Evolutionary conservation across 2,113 vertebrate genomes (phyloP).

Genomic region (Stictonetta naevosa): DNA sequence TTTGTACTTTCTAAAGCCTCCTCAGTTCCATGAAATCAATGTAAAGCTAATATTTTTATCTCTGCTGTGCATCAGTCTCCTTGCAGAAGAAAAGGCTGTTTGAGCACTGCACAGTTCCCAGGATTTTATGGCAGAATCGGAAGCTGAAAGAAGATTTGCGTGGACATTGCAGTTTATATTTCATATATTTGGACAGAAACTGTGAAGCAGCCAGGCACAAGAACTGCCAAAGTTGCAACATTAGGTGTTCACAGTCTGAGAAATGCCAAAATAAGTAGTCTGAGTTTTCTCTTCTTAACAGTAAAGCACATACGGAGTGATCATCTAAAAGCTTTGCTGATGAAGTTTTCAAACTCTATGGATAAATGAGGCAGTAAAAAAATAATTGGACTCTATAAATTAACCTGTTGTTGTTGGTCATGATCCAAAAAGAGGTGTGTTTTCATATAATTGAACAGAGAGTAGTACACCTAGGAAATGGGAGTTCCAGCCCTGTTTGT

Average conservation of each 20-base stretch:
- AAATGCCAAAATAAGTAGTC: background rate
- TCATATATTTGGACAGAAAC: background rate
- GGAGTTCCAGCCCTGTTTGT: accelerated
- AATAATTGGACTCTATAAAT: background rate
- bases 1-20: conserved; percentile 48
- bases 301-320: background rate
- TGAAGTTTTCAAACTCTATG: background rate
- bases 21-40: background rate
- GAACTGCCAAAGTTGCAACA: background rate
- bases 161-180: background rate
- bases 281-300: background rate
- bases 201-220: background rate
- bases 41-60: conserved; percentile 37
- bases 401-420: background rate
- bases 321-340: background rate
- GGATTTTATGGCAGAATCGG: background rate
- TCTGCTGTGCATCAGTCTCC: background rate
- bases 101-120: background rate
- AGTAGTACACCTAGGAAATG: background rate
- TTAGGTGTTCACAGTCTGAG: background rate
- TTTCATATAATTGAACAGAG: background rate
- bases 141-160: conserved; percentile 3
- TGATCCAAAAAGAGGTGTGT: background rate
- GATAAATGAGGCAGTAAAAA: background rate
- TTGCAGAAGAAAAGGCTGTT: background rate